A percentile compares a stretch with the other conserved stretches of the same genome.
These are phyloP conservation scores for Serrognathus titanus DNA, from an alignment of 2,888 invertebrate genomes.

Conservation along the genomic window DNA sequence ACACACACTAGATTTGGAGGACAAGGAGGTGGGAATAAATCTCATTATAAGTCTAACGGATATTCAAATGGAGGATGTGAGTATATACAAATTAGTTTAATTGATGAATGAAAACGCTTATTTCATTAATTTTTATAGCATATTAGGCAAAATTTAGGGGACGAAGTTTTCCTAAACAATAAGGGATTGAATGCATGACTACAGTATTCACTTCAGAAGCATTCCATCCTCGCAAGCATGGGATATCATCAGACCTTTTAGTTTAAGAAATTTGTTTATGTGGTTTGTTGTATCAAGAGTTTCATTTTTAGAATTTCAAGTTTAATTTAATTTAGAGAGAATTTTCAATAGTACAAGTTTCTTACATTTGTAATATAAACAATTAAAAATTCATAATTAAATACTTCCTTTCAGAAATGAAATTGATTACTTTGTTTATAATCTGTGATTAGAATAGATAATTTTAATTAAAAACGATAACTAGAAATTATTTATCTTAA, in stretches of 20 bases:
- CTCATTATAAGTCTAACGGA: constrained; percentile 24
- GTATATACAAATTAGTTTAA: background rate
- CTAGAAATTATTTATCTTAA: too few species aligned
- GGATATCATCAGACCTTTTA: background rate
- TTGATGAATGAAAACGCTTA: too few species aligned
- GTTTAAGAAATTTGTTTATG: background rate
- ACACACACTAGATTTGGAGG: constrained; percentile 31
- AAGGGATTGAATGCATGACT: background rate
- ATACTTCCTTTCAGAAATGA: too few species aligned
- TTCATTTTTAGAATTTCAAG: too few species aligned
- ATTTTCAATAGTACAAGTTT: too few species aligned
- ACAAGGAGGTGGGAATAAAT: constrained; percentile 9
- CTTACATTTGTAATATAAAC: too few species aligned
- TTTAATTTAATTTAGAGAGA: too few species aligned
- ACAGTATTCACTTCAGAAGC: constrained; percentile 15
- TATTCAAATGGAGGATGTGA: constrained; percentile 28
- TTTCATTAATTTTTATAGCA: constrained; percentile 1
- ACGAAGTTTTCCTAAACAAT: background rate
- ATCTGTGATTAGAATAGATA: too few species aligned
- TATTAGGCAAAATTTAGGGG: background rate
- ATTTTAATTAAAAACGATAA: too few species aligned
- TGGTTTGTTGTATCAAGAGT: too few species aligned
- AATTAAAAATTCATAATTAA: too few species aligned
- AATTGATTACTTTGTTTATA: too few species aligned
- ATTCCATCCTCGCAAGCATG: constrained; percentile 11